Evolutionary conservation across 2,113 vertebrate species (phyloP).

Genomic region (Tragulus kanchil): DNA sequence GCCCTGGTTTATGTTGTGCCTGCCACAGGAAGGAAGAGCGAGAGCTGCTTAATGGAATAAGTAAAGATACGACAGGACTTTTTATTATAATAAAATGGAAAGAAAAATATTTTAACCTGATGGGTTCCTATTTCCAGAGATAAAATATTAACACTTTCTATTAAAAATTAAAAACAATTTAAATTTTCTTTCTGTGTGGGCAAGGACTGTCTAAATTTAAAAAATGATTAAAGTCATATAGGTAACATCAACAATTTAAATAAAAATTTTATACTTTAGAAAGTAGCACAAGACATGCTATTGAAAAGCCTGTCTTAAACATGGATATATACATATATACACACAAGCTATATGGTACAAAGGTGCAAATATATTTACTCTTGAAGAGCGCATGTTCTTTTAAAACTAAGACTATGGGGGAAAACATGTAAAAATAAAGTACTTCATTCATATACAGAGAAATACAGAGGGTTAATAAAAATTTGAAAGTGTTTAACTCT

Average conservation of each 20-base stretch:
- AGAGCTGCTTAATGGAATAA: neutral
- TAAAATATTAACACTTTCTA: slow-evolving; percentile 30
- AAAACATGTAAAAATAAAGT: neutral
- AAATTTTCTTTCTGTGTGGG: neutral
- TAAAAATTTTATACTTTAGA: neutral
- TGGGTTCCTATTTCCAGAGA: neutral
- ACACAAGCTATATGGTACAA: no score
- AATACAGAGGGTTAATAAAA: neutral
- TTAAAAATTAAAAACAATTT: slow-evolving; percentile 56
- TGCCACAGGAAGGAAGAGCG: neutral
- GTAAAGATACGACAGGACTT: neutral
- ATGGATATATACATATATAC: neutral
- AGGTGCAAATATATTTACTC: neutral
- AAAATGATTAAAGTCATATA: neutral
- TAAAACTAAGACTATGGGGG: neutral
- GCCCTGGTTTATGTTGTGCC: neutral
- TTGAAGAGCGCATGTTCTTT: neutral
- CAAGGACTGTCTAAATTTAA: neutral
- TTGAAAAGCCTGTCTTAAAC: neutral
- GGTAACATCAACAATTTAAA: neutral
- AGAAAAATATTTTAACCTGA: neutral
- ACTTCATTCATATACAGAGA: neutral
- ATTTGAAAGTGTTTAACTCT: neutral
- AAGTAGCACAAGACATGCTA: neutral
- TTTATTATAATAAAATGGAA: neutral